A percentile compares a stretch with the other conserved stretches of the same genome.
phyloP scores from a whole-genome alignment of 2,797 vertebrate genomes.

The Gallirallus australis region DNA sequence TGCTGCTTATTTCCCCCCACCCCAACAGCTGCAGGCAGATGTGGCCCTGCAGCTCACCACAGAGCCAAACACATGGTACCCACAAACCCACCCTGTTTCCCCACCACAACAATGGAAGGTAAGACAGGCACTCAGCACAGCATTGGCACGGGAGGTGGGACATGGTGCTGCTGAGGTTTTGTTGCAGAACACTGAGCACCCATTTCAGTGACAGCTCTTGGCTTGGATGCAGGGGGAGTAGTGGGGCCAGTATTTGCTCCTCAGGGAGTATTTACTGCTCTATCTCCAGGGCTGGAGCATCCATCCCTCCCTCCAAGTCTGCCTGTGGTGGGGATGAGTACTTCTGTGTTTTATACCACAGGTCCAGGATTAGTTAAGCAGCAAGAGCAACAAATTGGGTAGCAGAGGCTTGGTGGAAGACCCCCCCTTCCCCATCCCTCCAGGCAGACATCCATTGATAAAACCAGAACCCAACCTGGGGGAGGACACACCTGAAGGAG shows the following conservation, averaged over 20 bases:
- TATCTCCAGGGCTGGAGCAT: not conserved
- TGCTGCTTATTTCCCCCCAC: not conserved
- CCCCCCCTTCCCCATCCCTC: not conserved
- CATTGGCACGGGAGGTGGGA: accelerated
- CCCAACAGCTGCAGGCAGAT: too few relatives aligned
- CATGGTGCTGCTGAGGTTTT: not conserved
- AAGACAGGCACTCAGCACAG: not conserved
- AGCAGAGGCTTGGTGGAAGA: not conserved
- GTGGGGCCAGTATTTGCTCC: not conserved
- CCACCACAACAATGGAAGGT: not conserved
- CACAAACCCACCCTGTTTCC: not conserved
- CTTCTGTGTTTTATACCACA: not conserved
- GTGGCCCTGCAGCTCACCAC: accelerated
- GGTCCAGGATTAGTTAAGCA: not conserved
- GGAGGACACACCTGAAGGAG: not conserved
- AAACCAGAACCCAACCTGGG: not conserved
- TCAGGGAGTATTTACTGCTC: not conserved
- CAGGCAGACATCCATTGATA: not conserved
- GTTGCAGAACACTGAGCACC: not conserved
- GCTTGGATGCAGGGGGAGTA: not conserved
- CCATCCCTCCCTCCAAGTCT: not conserved
- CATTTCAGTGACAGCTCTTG: not conserved
- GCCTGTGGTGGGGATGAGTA: not conserved
- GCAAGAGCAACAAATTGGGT: accelerated
- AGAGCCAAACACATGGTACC: not conserved